Conservation (phyloP, 2,888 invertebrate genomes). For the Hedya salicella region DNA sequence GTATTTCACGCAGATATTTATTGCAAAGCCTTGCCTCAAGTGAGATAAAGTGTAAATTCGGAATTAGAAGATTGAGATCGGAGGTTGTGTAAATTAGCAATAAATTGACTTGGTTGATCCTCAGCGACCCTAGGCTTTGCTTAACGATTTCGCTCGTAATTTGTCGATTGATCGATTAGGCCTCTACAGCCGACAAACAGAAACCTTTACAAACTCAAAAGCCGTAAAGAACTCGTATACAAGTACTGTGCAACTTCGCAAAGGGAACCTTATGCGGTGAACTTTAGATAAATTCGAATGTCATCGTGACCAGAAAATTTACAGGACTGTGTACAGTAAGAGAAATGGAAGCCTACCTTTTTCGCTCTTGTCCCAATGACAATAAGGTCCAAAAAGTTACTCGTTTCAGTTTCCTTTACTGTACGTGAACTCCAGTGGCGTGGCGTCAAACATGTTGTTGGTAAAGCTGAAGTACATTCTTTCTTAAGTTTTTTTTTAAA, state of each 20-base stretch:
- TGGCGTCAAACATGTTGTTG: too few relatives aligned
- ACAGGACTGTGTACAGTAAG: too few relatives aligned
- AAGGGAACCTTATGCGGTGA: not conserved
- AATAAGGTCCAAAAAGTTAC: too few relatives aligned
- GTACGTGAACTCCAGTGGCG: too few relatives aligned
- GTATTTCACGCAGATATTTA: not conserved
- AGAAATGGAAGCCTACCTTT: too few relatives aligned
- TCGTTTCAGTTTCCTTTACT: too few relatives aligned
- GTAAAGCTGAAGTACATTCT: too few relatives aligned
- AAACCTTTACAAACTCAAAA: not conserved
- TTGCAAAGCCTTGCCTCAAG: not conserved
- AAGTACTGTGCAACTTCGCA: not conserved
- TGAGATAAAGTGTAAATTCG: not conserved
- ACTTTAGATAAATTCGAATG: not conserved
- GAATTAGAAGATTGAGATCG: too few relatives aligned
- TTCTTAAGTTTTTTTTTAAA: too few relatives aligned
- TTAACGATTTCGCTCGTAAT: slow-evolving; percentile 27
- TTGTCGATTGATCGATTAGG: slow-evolving; percentile 10
- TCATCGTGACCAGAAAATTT: not conserved
- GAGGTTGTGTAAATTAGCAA: slow-evolving; percentile 12
- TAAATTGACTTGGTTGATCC: slow-evolving; percentile 15
- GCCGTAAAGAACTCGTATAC: not conserved
- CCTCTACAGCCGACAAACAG: not conserved
- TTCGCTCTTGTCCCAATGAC: too few relatives aligned
- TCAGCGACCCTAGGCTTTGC: slow-evolving; percentile 17